Base-by-base conservation (phyloP, 2,888 invertebrate genomes). In the Calliopum simillimum region DNA sequence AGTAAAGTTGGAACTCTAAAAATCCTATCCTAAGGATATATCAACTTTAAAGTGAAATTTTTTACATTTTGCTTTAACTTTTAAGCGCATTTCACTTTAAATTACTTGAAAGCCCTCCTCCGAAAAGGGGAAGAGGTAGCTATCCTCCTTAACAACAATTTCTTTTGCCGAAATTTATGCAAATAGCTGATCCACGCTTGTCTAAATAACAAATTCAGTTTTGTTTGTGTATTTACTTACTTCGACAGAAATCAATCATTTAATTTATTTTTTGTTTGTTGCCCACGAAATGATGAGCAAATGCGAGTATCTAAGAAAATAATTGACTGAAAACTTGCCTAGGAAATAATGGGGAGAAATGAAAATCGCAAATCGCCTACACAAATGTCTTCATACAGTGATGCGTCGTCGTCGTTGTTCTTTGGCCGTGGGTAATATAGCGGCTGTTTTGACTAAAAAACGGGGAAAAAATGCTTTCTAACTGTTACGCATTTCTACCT, bases 181-280 rank as follows among this genome's bases (percentile, higher is more conserved):
- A 63, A 47, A 63, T 47, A 16, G 56, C 56, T n/a, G 53, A 25
- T 64, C 21, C n/a, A 23, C 47, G 23, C 49, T 49, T 51, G 63
- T 49, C 63, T 23, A 49, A 63, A 64, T 49, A 56, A 66, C 56
- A 56, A 66, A 66, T 49, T 65, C 16, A 55, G 41, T 16, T 65
- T 49, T 61, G 55, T 49, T 49, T 14, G 12, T 12, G 4, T 46
- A 13, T 16, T 16, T 43, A 47, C 19, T 44, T 53, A 16, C 61
- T 51, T 63, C n/a, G 46, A 49, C 21, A 77, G 80, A 79, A 82
- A 83, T 82, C 82, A 82, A 83, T 82, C 82, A 82, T 81, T 82
- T 82, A 83, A 82, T 81, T 82, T 81, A 81, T 79, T 81, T 81
- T 80, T 12, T 44, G 51, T 62, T 62, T 68, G 47, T 21, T 46